Percentiles rank a stretch among this genome's conserved stretches.
phyloP scores from a whole-genome alignment of 2,797 vertebrate species.

The Nyctibius grandis region DNA sequence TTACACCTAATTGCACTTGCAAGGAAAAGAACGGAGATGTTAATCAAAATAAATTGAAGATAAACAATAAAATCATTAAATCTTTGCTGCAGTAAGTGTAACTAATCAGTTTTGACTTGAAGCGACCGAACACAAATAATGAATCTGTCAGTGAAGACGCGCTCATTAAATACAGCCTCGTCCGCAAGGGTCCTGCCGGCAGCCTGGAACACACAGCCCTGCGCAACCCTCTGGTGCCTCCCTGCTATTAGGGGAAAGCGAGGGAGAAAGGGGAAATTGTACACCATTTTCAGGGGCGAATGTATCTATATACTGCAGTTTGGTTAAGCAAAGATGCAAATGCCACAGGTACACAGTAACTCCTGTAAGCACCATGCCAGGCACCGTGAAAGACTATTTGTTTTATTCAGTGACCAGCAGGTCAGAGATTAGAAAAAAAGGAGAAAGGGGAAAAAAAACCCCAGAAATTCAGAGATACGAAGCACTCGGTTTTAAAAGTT shows the following conservation, averaged over 20 bases:
- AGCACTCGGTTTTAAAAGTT: not conserved
- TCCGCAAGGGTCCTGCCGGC: constrained; percentile 68
- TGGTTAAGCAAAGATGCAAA: not conserved
- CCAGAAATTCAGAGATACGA: not conserved
- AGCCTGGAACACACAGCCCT: constrained; percentile 21
- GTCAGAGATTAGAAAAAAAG: not conserved
- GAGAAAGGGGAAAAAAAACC: not conserved
- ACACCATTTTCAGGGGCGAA: not conserved
- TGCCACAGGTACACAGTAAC: not conserved
- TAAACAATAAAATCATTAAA: constrained; percentile 90
- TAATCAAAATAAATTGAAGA: constrained; percentile 90
- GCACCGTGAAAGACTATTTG: not conserved
- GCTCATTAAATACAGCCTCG: constrained; percentile 79
- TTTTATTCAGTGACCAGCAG: not conserved
- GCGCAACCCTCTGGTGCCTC: not conserved
- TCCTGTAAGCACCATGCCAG: not conserved
- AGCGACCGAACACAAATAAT: constrained; percentile 83
- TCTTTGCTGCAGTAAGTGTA: constrained; percentile 82
- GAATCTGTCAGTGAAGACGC: constrained; percentile 79
- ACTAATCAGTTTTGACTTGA: constrained; percentile 86
- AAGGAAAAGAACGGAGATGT: constrained; percentile 84
- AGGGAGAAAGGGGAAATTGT: not conserved
- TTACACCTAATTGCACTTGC: constrained; percentile 83
- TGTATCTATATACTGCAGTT: not conserved
- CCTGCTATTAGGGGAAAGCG: not conserved